A percentile compares a stretch with the other conserved stretches of the same genome.
These are phyloP conservation scores for Scalopus aquaticus DNA, from an alignment of 2,113 vertebrate species.

Conservation along the genomic window DNA sequence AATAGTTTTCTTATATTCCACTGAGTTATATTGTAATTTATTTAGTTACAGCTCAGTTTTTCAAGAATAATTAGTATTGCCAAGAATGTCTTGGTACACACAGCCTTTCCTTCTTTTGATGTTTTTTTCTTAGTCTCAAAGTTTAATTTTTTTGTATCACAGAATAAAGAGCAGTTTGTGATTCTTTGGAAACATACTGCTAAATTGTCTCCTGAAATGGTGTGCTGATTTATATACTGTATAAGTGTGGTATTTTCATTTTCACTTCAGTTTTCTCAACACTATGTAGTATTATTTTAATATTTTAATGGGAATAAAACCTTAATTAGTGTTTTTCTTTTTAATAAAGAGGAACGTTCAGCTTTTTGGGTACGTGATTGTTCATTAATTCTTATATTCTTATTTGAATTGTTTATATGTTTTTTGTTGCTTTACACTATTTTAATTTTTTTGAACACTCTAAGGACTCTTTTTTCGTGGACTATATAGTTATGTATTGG, in stretches of 20 bases:
- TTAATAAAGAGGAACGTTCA: not conserved
- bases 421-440: slow-evolving; percentile 25
- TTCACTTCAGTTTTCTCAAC: not conserved
- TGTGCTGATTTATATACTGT: not conserved
- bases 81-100: slow-evolving; percentile 23
- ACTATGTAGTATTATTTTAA: slow-evolving; percentile 25
- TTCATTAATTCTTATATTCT: slow-evolving; percentile 17
- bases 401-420: slow-evolving; percentile 11
- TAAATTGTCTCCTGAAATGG: not conserved
- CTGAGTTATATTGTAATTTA: not conserved
- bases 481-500: not conserved
- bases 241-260: not conserved
- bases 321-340: slow-evolving; percentile 29
- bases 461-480: slow-evolving; percentile 33
- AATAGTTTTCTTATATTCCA: not conserved
- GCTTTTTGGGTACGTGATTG: slow-evolving; percentile 22
- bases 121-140: not conserved
- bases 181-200: not conserved
- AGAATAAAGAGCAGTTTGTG: slow-evolving; percentile 3
- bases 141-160: slow-evolving; percentile 7
- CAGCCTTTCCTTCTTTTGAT: not conserved
- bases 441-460: not conserved
- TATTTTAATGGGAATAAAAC: slow-evolving; percentile 44
- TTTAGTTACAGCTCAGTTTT: slow-evolving; percentile 44
- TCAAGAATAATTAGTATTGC: slow-evolving; percentile 34